Base-by-base conservation (phyloP, 2,113 vertebrate genomes). In the Anthoscopus minutus region DNA sequence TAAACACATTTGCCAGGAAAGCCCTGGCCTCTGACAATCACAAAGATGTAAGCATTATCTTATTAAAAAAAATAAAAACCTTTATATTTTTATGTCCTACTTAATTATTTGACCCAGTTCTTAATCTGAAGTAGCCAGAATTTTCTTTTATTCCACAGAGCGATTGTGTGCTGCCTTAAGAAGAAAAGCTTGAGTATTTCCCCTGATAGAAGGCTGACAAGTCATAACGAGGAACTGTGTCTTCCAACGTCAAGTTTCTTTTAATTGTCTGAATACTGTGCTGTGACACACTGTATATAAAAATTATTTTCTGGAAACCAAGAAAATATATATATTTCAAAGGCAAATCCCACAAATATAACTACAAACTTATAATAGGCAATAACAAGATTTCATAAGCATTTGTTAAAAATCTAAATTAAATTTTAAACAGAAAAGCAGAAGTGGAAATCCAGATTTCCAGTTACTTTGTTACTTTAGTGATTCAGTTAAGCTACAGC, bases 51-150 rank as follows among this genome's bases (percentile, higher is more conserved):
- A 69, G 38, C 53, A 71, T 18, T 54, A 23, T 31, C 15, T 56
- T 20, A 42, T 42, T 14, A 42, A 42, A 42, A 15, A 42, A 42
- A 42, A 42, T 42, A 27, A 89, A 90, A 64, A 31, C 27, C 45
- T 88, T 65, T 80, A 69, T 28, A 33, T 89, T 86, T 81, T 79
- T 81, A 71, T 93, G 84, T 35, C 96, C 96, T 95, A 97, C 42
- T 95, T 96, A 93, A 85, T 76, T 89, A 92, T 86, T 61, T 92
- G 92, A 97, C 95, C 94, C 82, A 98, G 57, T 96, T 97, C 86
- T 58, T 94, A 89, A 73, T 70, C 58, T 79, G 78, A 96, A 94
- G 71, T 74, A 69, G 88, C 91, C 96, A 96, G 70, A 97, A 86
- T 78, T 83, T 87, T 94, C 83, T 64, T 84, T 84, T 92, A 91